Evolutionary conservation across 2,797 vertebrate genomes (phyloP).

Genomic region (Octomys mimax): DNA sequence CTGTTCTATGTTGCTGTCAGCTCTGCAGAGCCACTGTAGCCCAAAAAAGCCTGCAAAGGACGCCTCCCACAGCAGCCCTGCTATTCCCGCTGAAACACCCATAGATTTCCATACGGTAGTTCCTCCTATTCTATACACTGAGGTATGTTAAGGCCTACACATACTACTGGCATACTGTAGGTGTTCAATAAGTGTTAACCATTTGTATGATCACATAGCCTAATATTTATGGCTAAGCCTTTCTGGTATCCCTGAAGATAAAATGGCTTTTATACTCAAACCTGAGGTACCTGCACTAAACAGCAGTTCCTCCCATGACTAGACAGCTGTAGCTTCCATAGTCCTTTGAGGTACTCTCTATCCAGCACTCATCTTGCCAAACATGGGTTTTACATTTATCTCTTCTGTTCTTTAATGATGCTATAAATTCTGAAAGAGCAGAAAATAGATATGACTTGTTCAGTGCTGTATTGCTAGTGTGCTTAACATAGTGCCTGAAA

Average conservation of each 20-base stretch:
- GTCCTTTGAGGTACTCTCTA: neutral
- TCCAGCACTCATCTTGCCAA: neutral
- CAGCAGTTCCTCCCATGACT: neutral
- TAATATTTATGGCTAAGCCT: neutral
- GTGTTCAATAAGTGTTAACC: neutral
- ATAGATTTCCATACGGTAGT: neutral
- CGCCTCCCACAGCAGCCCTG: neutral
- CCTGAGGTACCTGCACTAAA: neutral
- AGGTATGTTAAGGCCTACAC: neutral
- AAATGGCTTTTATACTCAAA: neutral
- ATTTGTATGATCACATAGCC: neutral
- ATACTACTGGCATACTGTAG: neutral
- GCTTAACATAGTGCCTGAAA: neutral
- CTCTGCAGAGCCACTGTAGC: neutral
- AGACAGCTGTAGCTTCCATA: neutral
- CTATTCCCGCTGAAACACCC: neutral
- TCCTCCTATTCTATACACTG: neutral
- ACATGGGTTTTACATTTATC: neutral
- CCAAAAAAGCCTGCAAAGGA: neutral
- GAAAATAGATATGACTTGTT: neutral
- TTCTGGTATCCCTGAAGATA: neutral
- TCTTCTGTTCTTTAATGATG: constrained; percentile 10
- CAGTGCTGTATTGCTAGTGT: neutral
- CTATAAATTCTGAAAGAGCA: neutral
- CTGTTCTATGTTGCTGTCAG: neutral